These are phyloP conservation scores for Neoniphon sammara DNA, from an alignment of 2,797 vertebrate species.

Conservation along the genomic window DNA sequence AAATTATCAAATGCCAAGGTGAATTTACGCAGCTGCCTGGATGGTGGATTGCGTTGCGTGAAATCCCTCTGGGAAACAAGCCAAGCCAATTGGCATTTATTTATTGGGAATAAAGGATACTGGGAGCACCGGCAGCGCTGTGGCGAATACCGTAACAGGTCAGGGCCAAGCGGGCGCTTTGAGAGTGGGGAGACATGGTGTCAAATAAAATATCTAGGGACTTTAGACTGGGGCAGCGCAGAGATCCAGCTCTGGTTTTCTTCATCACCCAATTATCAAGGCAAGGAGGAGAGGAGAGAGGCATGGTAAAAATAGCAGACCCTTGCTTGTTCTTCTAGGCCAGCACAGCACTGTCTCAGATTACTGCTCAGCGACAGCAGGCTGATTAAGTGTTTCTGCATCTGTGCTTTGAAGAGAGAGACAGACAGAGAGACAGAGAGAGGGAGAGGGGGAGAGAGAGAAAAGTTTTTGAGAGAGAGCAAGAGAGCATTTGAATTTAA, in stretches of 20 bases:
- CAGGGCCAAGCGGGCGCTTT: conserved; percentile 11
- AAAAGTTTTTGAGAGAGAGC: conserved; percentile 22
- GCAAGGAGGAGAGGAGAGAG: conserved; percentile 20
- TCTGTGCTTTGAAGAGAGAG: conserved; percentile 44
- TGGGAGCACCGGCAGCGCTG: conserved; percentile 2
- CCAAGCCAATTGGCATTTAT: conserved; percentile 43
- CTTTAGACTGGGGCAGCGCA: conserved; percentile 16
- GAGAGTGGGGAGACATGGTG: conserved; percentile 13
- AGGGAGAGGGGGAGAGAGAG: conserved; percentile 5
- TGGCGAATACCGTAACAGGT: conserved; percentile 34
- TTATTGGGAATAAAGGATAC: conserved; percentile 14
- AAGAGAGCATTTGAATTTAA: conserved; percentile 51
- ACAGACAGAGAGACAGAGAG: conserved; percentile 13
- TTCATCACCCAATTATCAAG: conserved; percentile 55
- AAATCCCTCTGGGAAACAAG: conserved; percentile 35
- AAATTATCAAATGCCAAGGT: conserved; percentile 34
- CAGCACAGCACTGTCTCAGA: conserved; percentile 39
- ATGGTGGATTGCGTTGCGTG: conserved; percentile 24
- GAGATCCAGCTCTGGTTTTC: conserved; percentile 36
- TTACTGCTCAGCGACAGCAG: conserved; percentile 35
- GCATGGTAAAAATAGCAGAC: conserved; percentile 56
- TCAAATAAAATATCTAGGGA: conserved; percentile 44
- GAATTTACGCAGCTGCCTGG: conserved; percentile 37
- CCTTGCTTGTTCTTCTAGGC: conserved; percentile 40
- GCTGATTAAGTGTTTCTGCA: conserved; percentile 56